Percentiles rank a stretch among this genome's conserved stretches.
Conservation (phyloP, 2,113 vertebrate genomes). For the Colinus virginianus region DNA sequence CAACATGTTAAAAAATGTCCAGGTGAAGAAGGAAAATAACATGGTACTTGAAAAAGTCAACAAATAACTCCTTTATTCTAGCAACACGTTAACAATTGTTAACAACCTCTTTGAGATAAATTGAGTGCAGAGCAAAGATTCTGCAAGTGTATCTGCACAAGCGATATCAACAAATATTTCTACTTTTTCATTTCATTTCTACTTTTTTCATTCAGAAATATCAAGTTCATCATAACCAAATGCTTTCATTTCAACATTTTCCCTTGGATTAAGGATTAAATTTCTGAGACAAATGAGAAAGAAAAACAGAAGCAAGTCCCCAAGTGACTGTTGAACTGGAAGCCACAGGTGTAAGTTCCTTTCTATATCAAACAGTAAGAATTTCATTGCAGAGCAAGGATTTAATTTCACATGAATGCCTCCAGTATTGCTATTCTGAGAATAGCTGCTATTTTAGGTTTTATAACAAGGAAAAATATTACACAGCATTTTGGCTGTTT, state of each 20-base stretch:
- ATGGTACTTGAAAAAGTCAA: neutral
- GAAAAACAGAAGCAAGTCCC: constrained; percentile 24
- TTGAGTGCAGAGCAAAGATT: neutral
- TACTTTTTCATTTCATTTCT: neutral
- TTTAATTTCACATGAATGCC: constrained; percentile 58
- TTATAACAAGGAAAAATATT: neutral
- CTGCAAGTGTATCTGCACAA: neutral
- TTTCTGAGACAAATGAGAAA: neutral
- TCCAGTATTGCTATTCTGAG: constrained; percentile 34
- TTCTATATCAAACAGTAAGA: constrained; percentile 36
- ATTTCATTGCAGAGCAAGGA: neutral
- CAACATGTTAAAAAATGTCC: neutral
- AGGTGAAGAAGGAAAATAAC: neutral
- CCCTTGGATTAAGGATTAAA: neutral
- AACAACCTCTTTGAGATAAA: constrained; percentile 1
- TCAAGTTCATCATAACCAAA: neutral
- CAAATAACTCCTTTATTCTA: neutral
- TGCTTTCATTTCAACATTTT: constrained; percentile 5
- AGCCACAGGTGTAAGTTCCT: constrained; percentile 59
- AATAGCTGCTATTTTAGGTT: neutral
- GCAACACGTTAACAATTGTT: neutral
- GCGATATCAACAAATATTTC: neutral
- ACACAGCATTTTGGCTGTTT: neutral
- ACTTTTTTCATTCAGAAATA: neutral
- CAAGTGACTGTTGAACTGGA: neutral